phyloP scores from a whole-genome alignment of 1,140 invertebrate species.

The Tetragonula clypearis region DNA sequence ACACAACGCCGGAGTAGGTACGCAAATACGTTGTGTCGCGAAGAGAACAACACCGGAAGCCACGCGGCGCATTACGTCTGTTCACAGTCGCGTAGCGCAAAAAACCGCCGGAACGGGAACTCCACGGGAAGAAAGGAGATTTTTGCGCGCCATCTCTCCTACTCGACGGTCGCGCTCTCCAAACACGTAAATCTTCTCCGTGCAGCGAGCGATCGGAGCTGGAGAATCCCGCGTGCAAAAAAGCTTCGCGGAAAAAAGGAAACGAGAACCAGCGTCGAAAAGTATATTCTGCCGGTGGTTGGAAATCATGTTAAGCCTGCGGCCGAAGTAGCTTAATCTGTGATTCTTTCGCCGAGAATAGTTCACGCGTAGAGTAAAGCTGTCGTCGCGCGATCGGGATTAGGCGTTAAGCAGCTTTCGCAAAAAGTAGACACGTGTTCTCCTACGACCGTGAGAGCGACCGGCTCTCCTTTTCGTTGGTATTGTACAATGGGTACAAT shows the following conservation, averaged over 20 bases:
- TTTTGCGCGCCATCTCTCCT: not conserved
- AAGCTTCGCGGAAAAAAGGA: not conserved
- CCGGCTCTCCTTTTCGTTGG: not conserved
- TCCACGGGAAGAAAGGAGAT: not conserved
- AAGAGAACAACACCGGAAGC: slow-evolving; percentile 6
- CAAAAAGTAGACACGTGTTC: slow-evolving; percentile 6
- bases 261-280: not conserved
- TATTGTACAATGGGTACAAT: too few relatives aligned
- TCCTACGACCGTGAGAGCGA: not conserved
- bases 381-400: slow-evolving; percentile 23
- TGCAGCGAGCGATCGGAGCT: not conserved
- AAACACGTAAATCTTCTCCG: slow-evolving; percentile 13
- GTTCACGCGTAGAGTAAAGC: not conserved
- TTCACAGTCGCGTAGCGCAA: not conserved
- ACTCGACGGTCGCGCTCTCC: not conserved
- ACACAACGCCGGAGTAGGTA: not conserved
- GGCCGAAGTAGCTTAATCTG: slow-evolving; percentile 18
- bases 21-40: slow-evolving; percentile 16
- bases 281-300: not conserved
- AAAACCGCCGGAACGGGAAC: not conserved
- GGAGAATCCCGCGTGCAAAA: not conserved
- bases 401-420: slow-evolving; percentile 28
- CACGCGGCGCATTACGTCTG: slow-evolving; percentile 6
- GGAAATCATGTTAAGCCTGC: slow-evolving; percentile 5
- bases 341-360: slow-evolving; percentile 5